A percentile compares a stretch with the other conserved stretches of the same genome.
Evolutionary conservation across 2,113 vertebrate species (phyloP).

Genomic region (Clarias batrachus): DNA sequence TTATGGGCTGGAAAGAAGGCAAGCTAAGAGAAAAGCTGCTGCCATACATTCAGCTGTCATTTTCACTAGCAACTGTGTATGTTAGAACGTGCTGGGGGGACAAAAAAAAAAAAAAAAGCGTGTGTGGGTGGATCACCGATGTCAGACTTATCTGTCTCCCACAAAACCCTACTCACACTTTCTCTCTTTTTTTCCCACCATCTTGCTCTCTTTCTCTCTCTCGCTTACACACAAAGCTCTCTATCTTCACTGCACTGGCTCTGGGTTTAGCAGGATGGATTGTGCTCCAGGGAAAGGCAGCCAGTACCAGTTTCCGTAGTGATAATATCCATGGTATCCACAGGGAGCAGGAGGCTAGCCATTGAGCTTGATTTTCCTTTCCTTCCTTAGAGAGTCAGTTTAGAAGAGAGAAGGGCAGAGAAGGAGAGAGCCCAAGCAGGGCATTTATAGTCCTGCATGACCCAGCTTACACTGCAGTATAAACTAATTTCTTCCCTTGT

Average conservation of each 20-base stretch:
- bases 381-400: background rate
- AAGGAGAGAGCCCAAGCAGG: background rate
- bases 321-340: constrained; percentile 33
- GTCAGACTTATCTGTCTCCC: background rate
- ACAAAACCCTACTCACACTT: background rate
- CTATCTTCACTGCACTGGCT: constrained; percentile 1
- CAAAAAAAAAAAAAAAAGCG: background rate
- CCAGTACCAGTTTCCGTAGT: constrained; percentile 23
- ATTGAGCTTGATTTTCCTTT: constrained; percentile 21
- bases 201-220: background rate
- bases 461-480: constrained; percentile 1
- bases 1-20: background rate
- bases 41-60: constrained; percentile 30
- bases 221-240: background rate
- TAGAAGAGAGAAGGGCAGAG: background rate
- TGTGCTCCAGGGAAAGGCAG: constrained; percentile 29
- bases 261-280: background rate
- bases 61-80: background rate
- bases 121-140: constrained; percentile 19
- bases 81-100: background rate
- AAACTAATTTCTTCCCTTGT: background rate
- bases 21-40: constrained; percentile 34
- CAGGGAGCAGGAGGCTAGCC: constrained; percentile 24
- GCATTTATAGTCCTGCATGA: background rate
- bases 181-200: background rate